Evolutionary conservation across 1,140 invertebrate genomes (phyloP).

Genomic region (Pseudomyrmex pallidus): DNA sequence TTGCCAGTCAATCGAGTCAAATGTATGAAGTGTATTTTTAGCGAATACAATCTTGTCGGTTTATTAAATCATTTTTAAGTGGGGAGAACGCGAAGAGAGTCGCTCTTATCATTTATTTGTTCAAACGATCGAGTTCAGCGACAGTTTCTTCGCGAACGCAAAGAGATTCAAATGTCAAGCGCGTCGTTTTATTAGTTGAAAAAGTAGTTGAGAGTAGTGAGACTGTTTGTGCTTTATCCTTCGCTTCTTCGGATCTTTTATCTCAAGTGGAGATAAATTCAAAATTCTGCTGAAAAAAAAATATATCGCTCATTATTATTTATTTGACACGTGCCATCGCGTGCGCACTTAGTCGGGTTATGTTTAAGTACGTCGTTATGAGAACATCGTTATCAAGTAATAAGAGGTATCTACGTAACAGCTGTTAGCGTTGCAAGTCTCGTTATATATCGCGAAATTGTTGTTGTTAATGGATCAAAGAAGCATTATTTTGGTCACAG

Average conservation of each 20-base stretch:
- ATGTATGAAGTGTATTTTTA: conserved; percentile 45
- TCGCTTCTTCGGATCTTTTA: neutral
- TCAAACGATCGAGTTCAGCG: neutral
- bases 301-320: neutral
- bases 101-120: conserved; percentile 26
- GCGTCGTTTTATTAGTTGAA: too few species aligned
- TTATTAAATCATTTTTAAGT: conserved; percentile 53
- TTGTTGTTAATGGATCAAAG: conserved; percentile 37
- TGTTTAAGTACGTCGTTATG: neutral
- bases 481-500: conserved; percentile 27
- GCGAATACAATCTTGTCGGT: conserved; percentile 5
- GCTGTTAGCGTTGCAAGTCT: neutral
- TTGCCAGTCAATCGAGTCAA: neutral
- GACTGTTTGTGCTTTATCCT: neutral
- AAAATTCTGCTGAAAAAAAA: neutral
- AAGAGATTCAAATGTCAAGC: too few species aligned
- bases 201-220: too few species aligned
- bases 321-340: conserved; percentile 3
- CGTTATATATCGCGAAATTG: neutral
- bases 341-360: neutral
- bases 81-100: neutral
- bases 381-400: neutral
- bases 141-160: neutral
- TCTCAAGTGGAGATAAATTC: neutral
- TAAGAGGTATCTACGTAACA: neutral